Conservation (phyloP, 2,888 invertebrate species). For the Hoplodrina blanda region DNA sequence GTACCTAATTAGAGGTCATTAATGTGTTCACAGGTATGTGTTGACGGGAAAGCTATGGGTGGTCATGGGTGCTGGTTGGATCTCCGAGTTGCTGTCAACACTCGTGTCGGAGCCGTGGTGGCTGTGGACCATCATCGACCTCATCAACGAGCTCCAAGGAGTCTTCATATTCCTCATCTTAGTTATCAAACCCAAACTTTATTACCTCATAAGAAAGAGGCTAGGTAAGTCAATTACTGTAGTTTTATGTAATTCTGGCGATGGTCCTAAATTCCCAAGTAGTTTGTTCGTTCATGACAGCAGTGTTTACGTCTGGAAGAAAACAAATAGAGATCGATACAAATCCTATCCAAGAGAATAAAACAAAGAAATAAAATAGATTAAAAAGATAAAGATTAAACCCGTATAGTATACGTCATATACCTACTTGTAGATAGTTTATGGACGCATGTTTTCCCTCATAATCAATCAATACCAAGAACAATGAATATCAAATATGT, state of each 20-base stretch:
- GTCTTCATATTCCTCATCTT: constrained; percentile 94
- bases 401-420: background rate
- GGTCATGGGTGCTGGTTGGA: constrained; percentile 95
- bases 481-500: constrained; percentile 34
- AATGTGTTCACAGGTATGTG: constrained; percentile 87
- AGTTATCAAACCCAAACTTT: constrained; percentile 93
- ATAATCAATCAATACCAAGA: constrained; percentile 26
- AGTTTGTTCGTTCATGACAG: constrained; percentile 20
- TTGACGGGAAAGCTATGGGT: constrained; percentile 94
- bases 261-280: constrained; percentile 2
- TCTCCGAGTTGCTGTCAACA: constrained; percentile 92
- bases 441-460: constrained; percentile 8
- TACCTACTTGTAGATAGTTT: too few species aligned
- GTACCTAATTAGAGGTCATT: constrained; percentile 4
- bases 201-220: constrained; percentile 90
- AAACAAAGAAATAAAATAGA: constrained; percentile 1
- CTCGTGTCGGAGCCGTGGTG: constrained; percentile 86
- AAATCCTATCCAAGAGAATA: constrained; percentile 6
- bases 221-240: constrained; percentile 82
- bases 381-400: background rate
- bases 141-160: constrained; percentile 93
- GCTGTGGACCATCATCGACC: constrained; percentile 91
- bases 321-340: constrained; percentile 4
- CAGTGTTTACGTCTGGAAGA: background rate
- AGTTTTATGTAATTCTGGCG: constrained; percentile 8